Percentiles rank a stretch among this genome's conserved stretches.
Evolutionary conservation across 2,113 vertebrate genomes (phyloP).

Genomic region (Zosterops borbonicus): DNA sequence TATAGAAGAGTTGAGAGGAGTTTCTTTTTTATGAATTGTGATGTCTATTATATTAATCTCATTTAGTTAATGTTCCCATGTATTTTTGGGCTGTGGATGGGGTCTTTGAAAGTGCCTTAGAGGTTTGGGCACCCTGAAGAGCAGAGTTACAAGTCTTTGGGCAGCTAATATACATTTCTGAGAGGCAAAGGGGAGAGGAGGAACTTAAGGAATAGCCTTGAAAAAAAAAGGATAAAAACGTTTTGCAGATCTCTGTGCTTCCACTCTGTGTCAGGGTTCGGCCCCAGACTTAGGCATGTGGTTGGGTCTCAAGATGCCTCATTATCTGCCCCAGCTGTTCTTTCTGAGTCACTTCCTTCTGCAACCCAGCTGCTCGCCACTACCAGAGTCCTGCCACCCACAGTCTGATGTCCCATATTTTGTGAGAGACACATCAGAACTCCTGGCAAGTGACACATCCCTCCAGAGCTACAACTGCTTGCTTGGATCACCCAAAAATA

Average conservation of each 20-base stretch:
- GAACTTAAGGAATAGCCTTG: not conserved
- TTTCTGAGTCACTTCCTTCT: not conserved
- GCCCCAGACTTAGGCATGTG: not conserved
- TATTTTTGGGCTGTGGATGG: not conserved
- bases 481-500: not conserved
- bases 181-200: not conserved
- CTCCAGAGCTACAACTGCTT: not conserved
- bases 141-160: accelerated
- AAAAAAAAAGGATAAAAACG: not conserved
- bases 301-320: not conserved
- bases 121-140: not conserved
- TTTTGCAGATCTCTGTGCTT: not conserved
- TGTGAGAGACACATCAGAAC: not conserved
- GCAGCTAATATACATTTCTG: not conserved
- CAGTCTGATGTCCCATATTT: not conserved
- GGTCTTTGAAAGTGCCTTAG: not conserved
- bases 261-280: not conserved
- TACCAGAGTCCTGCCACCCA: not conserved
- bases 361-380: not conserved
- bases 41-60: not conserved
- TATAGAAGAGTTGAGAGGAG: not conserved
- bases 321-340: not conserved
- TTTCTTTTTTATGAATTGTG: not conserved
- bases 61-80: not conserved
- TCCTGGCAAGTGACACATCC: accelerated